A percentile compares a stretch with the other conserved stretches of the same genome.
phyloP scores from a whole-genome alignment of 2,888 invertebrate genomes.

The Crepidodera aurea region DNA sequence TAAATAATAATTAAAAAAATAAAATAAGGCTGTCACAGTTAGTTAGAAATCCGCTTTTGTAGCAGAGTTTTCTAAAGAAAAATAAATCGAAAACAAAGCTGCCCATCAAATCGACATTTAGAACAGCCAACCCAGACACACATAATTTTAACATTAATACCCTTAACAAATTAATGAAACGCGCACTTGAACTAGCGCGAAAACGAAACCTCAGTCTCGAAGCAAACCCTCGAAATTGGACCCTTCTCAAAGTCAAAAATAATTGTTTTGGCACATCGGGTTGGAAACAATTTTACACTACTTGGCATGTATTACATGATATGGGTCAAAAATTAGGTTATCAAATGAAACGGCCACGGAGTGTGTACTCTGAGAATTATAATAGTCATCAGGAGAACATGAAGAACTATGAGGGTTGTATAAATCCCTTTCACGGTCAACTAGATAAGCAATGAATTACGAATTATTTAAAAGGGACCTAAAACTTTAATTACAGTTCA shows the following conservation, averaged over 20 bases:
- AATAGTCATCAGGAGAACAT: neutral
- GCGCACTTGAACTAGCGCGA: neutral
- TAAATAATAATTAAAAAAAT: too few relatives aligned
- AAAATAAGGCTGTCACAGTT: too few relatives aligned
- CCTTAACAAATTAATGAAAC: neutral
- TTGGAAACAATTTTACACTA: constrained; percentile 31
- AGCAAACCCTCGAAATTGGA: constrained; percentile 20
- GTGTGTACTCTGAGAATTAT: neutral
- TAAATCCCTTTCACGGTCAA: neutral
- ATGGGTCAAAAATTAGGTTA: constrained; percentile 35
- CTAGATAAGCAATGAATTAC: neutral
- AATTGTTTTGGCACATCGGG: constrained; percentile 34
- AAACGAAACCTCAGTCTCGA: constrained; percentile 6
- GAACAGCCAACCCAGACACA: too few relatives aligned
- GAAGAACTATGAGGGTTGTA: too few relatives aligned
- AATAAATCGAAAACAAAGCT: too few relatives aligned
- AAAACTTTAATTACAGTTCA: too few relatives aligned
- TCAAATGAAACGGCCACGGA: constrained; percentile 16
- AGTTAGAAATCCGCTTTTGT: too few relatives aligned
- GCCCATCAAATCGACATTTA: too few relatives aligned
- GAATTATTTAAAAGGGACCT: neutral
- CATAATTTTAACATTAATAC: too few relatives aligned
- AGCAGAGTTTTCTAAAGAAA: too few relatives aligned
- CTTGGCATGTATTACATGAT: constrained; percentile 33
- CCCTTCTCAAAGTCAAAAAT: constrained; percentile 33